Evolutionary conservation across 92 coral and sea anemone genomes (phyloP).

Genomic region (Pocillopora meandrina): DNA sequence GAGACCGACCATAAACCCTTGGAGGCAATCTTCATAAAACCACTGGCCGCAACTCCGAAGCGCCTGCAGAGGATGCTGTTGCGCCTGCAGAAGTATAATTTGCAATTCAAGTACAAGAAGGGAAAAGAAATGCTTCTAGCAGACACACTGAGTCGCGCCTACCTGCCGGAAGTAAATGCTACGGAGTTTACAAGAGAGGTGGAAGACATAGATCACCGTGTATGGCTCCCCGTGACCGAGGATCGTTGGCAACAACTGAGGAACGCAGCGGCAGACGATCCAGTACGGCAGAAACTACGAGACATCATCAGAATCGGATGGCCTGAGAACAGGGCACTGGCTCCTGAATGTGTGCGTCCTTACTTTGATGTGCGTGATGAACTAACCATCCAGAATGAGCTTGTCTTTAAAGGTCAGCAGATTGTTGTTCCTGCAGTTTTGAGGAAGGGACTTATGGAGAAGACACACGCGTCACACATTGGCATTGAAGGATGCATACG

Average conservation of each 20-base stretch:
- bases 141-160: too few relatives aligned
- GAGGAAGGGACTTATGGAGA: constrained; percentile 44
- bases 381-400: constrained; percentile 5
- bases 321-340: constrained; percentile 45
- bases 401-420: constrained; percentile 42
- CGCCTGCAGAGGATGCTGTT: too few relatives aligned
- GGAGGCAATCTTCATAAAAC: constrained; percentile 58
- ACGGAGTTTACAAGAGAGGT: too few relatives aligned
- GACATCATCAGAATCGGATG: constrained; percentile 38
- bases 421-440: constrained; percentile 48
- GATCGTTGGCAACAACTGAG: constrained; percentile 48
- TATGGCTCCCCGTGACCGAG: constrained; percentile 11
- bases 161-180: too few relatives aligned
- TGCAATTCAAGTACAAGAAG: too few relatives aligned
- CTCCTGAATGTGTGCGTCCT: constrained; percentile 53
- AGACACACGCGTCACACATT: constrained; percentile 14
- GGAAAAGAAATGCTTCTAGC: too few relatives aligned
- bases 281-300: constrained; percentile 49
- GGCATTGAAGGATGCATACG: constrained; percentile 54
- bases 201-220: constrained; percentile 46
- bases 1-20: constrained; percentile 57
- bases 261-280: constrained; percentile 59
- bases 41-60: constrained; percentile 52
- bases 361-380: constrained; percentile 24
- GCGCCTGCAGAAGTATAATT: too few relatives aligned